These are phyloP conservation scores for Luehdorfia chinensis DNA, from an alignment of 1,140 invertebrate genomes.

Conservation along the genomic window DNA sequence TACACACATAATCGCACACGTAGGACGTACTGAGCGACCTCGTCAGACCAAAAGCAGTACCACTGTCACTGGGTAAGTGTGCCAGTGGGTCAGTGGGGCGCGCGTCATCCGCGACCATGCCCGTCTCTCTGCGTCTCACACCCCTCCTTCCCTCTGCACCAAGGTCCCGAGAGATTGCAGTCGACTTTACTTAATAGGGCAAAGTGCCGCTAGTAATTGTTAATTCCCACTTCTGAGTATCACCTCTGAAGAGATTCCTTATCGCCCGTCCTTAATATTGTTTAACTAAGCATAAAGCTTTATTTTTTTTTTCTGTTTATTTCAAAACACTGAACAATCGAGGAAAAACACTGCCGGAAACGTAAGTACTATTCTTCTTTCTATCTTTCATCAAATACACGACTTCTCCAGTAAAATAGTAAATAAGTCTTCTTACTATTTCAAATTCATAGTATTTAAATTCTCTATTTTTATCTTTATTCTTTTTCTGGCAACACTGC, in stretches of 20 bases:
- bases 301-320: too few relatives aligned
- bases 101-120: constrained; percentile 68
- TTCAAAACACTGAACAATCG: too few relatives aligned
- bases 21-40: constrained; percentile 64
- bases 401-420: too few relatives aligned
- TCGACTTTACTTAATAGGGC: constrained; percentile 42
- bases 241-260: not conserved
- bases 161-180: constrained; percentile 65
- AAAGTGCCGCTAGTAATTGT: constrained; percentile 16
- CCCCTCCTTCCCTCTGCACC: constrained; percentile 41
- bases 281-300: not conserved
- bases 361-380: too few relatives aligned
- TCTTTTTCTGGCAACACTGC: too few relatives aligned
- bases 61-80: constrained; percentile 75
- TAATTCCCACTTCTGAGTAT: not conserved
- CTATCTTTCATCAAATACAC: too few relatives aligned
- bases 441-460: too few relatives aligned
- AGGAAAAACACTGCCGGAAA: too few relatives aligned
- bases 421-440: too few relatives aligned
- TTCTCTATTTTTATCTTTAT: too few relatives aligned
- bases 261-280: not conserved
- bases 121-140: too few relatives aligned
- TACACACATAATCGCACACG: constrained; percentile 40
- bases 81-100: constrained; percentile 72
- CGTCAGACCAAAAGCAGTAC: constrained; percentile 70